These are phyloP conservation scores for Acrocephalus kingi DNA, from an alignment of 2,113 vertebrate species.

Conservation along the genomic window DNA sequence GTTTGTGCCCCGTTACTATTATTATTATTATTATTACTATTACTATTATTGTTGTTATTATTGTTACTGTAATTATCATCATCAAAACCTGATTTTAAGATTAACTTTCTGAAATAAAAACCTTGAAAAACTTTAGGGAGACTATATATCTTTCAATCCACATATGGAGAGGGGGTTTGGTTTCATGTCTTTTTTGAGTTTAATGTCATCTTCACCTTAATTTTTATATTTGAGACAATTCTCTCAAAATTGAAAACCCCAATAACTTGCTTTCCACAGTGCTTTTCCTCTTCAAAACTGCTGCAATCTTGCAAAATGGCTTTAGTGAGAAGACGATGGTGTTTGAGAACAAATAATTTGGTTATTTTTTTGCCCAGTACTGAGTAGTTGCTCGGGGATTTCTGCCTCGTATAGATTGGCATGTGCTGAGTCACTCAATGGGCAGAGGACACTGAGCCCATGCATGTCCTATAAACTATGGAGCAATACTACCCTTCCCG, in stretches of 20 bases:
- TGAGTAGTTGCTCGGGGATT: background rate
- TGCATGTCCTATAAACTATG: background rate
- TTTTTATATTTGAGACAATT: background rate
- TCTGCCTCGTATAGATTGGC: background rate
- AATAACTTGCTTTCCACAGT: background rate
- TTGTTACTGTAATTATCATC: background rate
- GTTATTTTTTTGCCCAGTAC: background rate
- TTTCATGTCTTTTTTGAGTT: background rate
- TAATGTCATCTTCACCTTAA: background rate
- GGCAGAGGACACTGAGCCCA: background rate
- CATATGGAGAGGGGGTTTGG: background rate
- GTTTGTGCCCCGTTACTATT: background rate
- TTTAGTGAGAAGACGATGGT: rapidly evolving
- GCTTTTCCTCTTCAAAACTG: background rate
- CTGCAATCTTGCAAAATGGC: background rate
- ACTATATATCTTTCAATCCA: background rate
- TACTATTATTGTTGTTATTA: background rate
- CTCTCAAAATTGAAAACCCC: background rate
- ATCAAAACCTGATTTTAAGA: background rate
- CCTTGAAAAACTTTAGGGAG: background rate
- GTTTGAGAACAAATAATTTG: background rate
- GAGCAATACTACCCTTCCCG: background rate
- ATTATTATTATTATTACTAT: background rate
- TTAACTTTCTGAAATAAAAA: background rate
- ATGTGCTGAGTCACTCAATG: background rate